Conservation (phyloP, 2,113 vertebrate species). For the Gasterosteus aculeatus region DNA sequence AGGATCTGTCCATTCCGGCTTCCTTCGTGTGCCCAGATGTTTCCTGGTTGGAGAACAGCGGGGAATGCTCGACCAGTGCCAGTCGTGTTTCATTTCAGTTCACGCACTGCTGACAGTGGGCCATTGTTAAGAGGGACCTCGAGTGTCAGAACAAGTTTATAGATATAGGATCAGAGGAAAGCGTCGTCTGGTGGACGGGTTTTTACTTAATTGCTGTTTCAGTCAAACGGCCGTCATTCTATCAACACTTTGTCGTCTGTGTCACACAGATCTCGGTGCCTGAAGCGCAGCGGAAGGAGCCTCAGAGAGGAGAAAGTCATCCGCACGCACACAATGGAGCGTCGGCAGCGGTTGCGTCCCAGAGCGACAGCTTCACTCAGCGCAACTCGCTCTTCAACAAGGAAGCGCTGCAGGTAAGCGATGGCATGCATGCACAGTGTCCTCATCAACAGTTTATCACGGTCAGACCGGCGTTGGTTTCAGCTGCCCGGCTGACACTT, state of each 20-base stretch:
- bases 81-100: conserved; percentile 45
- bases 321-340: conserved; percentile 39
- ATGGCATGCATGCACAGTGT: not conserved
- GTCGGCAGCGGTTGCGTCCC: conserved; percentile 29
- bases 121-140: conserved; percentile 48
- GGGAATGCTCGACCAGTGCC: conserved; percentile 55
- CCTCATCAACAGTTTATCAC: not conserved
- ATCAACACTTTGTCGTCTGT: conserved; percentile 9
- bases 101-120: conserved; percentile 51
- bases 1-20: conserved; percentile 54
- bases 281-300: conserved; percentile 51
- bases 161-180: conserved; percentile 9
- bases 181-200: not conserved
- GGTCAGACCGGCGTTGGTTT: not conserved
- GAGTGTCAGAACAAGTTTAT: conserved; percentile 55
- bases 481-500: not conserved
- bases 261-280: conserved; percentile 58
- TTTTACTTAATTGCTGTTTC: not conserved
- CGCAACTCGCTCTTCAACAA: conserved; percentile 76
- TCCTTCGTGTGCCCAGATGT: conserved; percentile 75
- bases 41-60: conserved; percentile 69
- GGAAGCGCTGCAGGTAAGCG: conserved; percentile 78
- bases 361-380: conserved; percentile 73
- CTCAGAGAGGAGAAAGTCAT: conserved; percentile 48
- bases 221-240: not conserved